Conservation (phyloP, 1,140 invertebrate species). For the Xylocopa sonorina region DNA sequence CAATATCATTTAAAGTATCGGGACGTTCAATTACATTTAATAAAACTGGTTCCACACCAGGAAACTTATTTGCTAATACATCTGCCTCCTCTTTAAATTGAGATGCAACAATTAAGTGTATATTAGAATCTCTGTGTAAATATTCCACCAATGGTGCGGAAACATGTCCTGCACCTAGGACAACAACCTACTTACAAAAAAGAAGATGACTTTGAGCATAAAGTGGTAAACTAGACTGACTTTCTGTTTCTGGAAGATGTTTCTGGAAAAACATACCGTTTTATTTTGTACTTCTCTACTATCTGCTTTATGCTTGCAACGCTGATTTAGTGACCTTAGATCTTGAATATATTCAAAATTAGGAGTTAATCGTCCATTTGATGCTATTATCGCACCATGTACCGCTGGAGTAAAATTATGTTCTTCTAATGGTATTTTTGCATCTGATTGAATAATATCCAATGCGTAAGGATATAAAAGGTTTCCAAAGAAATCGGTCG, state of each 20-base stretch:
- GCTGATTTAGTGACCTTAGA: constrained; percentile 84
- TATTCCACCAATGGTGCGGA: constrained; percentile 97
- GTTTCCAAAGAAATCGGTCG: constrained; percentile 98
- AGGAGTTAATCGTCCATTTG: constrained; percentile 95
- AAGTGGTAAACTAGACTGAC: too few species aligned
- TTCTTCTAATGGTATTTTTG: constrained; percentile 90
- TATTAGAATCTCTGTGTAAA: constrained; percentile 90
- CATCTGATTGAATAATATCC: constrained; percentile 96
- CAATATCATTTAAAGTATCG: constrained; percentile 87
- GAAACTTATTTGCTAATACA: constrained; percentile 88
- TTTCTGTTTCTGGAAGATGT: too few species aligned
- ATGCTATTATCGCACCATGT: constrained; percentile 96
- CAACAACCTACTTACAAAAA: constrained; percentile 85
- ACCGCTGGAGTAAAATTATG: constrained; percentile 91
- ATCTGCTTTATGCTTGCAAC: constrained; percentile 78
- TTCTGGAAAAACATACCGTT: constrained; percentile 46
- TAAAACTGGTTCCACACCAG: constrained; percentile 91
- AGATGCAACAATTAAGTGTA: constrained; percentile 93
- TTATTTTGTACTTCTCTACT: constrained; percentile 65
- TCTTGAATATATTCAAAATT: constrained; percentile 98
- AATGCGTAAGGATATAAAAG: constrained; percentile 93
- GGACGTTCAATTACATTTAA: constrained; percentile 90
- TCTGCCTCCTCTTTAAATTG: constrained; percentile 95
- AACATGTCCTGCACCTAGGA: constrained; percentile 98
- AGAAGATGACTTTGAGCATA: too few species aligned